Conservation (phyloP, 2,888 invertebrate genomes). For the Synanthedon andrenaeformis region DNA sequence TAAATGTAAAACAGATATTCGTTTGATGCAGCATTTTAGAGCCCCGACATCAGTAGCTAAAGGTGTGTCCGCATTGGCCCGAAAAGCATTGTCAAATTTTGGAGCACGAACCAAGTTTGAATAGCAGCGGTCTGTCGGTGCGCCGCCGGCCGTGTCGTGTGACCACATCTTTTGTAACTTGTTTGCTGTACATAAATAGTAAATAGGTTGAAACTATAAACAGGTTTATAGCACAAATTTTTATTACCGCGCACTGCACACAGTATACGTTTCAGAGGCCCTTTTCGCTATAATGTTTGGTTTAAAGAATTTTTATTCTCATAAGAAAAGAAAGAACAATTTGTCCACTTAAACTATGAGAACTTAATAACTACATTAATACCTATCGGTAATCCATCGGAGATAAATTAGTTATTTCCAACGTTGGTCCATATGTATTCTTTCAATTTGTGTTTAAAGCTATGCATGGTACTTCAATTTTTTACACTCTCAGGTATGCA, state of each 20-base stretch:
- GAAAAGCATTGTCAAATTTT: slow-evolving; percentile 60
- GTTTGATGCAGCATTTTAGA: slow-evolving; percentile 29
- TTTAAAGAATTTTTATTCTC: too few species aligned
- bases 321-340: too few species aligned
- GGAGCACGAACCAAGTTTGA: slow-evolving; percentile 37
- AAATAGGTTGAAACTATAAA: slow-evolving; percentile 43
- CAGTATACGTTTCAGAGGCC: neutral
- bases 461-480: too few species aligned
- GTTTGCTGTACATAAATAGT: slow-evolving; percentile 54
- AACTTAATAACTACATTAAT: too few species aligned
- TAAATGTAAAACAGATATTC: too few species aligned
- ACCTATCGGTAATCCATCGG: too few species aligned
- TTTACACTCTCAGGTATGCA: too few species aligned
- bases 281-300: slow-evolving; percentile 1
- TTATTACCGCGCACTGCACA: slow-evolving; percentile 26
- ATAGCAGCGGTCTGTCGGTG: slow-evolving; percentile 15
- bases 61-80: slow-evolving; percentile 51
- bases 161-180: slow-evolving; percentile 45
- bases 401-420: too few species aligned
- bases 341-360: too few species aligned
- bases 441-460: too few species aligned
- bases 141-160: slow-evolving; percentile 30
- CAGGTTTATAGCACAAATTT: slow-evolving; percentile 41
- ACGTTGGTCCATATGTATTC: too few species aligned
- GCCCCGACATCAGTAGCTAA: slow-evolving; percentile 29